Conservation (phyloP, 2,888 invertebrate genomes). For the Himalopsyche anomala region DNA sequence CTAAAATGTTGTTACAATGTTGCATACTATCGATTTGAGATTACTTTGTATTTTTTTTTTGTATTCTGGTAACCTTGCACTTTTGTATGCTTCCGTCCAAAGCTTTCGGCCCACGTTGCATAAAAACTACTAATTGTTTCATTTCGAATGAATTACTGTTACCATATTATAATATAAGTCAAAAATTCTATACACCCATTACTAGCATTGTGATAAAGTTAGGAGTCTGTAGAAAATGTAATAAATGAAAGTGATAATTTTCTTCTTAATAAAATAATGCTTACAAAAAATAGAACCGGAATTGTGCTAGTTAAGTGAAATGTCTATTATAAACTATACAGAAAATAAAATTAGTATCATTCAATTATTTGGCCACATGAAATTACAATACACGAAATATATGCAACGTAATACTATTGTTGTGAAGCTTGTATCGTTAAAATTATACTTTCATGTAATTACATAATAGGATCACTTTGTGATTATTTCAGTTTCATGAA, state of each 20-base stretch:
- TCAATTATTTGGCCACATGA: neutral
- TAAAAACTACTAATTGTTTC: neutral
- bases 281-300: neutral
- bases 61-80: neutral
- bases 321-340: neutral
- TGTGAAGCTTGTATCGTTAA: neutral
- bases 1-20: too few relatives aligned
- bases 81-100: slow-evolving; percentile 10
- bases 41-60: neutral
- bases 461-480: neutral
- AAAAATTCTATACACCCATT: neutral
- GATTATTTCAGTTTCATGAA: neutral
- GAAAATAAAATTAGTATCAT: neutral
- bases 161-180: slow-evolving; percentile 5
- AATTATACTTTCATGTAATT: neutral
- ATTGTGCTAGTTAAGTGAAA: neutral
- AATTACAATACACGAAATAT: neutral
- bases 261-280: neutral
- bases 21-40: too few relatives aligned
- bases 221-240: neutral
- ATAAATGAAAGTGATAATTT: neutral
- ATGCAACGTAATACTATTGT: neutral
- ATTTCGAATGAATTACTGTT: neutral
- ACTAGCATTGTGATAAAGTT: too few relatives aligned
- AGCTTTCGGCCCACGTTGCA: neutral